Percentiles rank a stretch among this genome's conserved stretches.
phyloP scores from a whole-genome alignment of 2,888 invertebrate species.

The Eilema sororculum region DNA sequence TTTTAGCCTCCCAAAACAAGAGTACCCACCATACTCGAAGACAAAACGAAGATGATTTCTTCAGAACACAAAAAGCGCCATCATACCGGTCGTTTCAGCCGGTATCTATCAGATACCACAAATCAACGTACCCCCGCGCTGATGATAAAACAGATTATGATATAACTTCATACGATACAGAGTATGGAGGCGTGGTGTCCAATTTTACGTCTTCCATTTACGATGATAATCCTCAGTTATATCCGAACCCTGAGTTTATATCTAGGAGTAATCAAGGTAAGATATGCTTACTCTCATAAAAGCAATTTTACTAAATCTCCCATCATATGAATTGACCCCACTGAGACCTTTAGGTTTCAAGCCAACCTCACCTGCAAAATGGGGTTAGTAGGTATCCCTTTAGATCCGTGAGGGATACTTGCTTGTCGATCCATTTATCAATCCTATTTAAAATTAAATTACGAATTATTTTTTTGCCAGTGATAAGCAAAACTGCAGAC shows the following conservation, averaged over 20 bases:
- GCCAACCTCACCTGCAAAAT: no score
- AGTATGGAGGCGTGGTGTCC: conserved; percentile 81
- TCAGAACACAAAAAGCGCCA: conserved; percentile 68
- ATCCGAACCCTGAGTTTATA: conserved; percentile 81
- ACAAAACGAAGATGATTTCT: conserved; percentile 66
- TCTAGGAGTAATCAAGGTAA: conserved; percentile 75
- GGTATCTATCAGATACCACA: conserved; percentile 72
- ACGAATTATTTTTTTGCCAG: conserved; percentile 35
- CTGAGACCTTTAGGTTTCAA: no score
- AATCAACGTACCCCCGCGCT: conserved; percentile 69
- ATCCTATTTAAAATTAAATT: not conserved
- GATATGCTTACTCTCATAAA: not conserved
- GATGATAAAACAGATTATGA: conserved; percentile 78
- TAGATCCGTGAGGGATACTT: not conserved
- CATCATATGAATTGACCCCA: no score
- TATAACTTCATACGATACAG: conserved; percentile 79
- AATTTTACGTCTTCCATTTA: conserved; percentile 84
- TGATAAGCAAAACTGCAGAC: conserved; percentile 64
- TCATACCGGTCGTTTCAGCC: conserved; percentile 79
- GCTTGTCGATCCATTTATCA: not conserved
- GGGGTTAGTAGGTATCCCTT: not conserved
- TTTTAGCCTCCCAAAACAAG: conserved; percentile 72
- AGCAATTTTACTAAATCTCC: no score
- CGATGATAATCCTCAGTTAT: conserved; percentile 81
- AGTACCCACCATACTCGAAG: conserved; percentile 69